These are phyloP conservation scores for Riptortus pedestris DNA, from an alignment of 1,140 invertebrate genomes.

Conservation along the genomic window DNA sequence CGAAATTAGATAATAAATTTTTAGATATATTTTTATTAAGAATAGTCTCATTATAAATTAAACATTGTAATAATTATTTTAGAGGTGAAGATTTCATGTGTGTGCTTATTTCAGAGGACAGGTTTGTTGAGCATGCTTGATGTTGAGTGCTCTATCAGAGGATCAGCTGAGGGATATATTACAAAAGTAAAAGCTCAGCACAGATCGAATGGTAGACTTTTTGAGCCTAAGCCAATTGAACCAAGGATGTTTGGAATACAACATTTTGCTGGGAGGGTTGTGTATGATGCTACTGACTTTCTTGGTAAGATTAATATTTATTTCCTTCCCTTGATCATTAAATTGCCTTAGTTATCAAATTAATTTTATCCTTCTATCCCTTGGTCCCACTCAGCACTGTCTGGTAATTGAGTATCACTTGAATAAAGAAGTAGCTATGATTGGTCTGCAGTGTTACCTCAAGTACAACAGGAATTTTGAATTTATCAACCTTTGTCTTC, in stretches of 20 bases:
- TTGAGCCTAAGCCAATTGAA: slow-evolving; percentile 62
- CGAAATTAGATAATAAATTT: too few relatives aligned
- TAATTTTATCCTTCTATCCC: too few relatives aligned
- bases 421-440: too few relatives aligned
- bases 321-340: too few relatives aligned
- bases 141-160: slow-evolving; percentile 79
- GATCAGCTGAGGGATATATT: slow-evolving; percentile 78
- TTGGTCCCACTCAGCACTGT: too few relatives aligned
- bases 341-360: too few relatives aligned
- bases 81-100: too few relatives aligned
- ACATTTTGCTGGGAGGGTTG: slow-evolving; percentile 80
- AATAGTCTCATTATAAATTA: slow-evolving; percentile 9
- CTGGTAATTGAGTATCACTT: too few relatives aligned
- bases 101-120: slow-evolving; percentile 67
- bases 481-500: too few relatives aligned
- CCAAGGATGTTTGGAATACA: slow-evolving; percentile 78
- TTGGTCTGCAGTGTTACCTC: too few relatives aligned
- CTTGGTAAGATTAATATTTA: slow-evolving; percentile 45
- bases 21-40: neutral
- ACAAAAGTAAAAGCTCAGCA: slow-evolving; percentile 78
- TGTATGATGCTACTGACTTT: slow-evolving; percentile 82
- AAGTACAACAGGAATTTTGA: too few relatives aligned
- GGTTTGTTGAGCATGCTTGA: slow-evolving; percentile 85
- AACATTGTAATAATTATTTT: too few relatives aligned
- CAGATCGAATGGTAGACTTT: slow-evolving; percentile 59